Evolutionary conservation across 2,113 vertebrate species (phyloP), one percentile per base, ranked within the genome.

Genomic region (Parus major): DNA sequence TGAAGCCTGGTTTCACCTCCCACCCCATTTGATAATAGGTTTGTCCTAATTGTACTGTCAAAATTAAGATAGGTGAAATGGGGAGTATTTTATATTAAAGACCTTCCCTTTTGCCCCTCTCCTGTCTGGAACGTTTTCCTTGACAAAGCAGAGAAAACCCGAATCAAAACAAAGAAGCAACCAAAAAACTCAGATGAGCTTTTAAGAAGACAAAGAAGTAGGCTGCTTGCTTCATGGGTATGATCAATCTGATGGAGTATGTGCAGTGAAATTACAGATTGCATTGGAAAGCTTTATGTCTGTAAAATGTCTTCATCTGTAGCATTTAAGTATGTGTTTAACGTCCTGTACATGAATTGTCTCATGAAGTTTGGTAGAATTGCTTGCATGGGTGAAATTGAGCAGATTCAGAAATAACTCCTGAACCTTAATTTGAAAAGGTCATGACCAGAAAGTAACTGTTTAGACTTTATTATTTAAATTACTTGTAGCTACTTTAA

Each of bases 401-500:
- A 75, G 31, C 68, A 90, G 68, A 66, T 81, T 82, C 82, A 92
- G 60, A 81, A 83, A 42, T 81, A 90, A 81, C 52, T 78, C 5
- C 27, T 86, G 72, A 86, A 44, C 44, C 52, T 60, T 86, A 61
- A 86, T 92, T 89, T 89, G 59, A 65, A 86, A 90, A 81, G 91
- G 79, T 91, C 47, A 7, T 82, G 59, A 69, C 79, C 69, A 90
- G 64, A 93, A 87, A 89, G 60, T 92, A 90, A 60, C 69, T 91
- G 11, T 71, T 95, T 75, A 86, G 79, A 50, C 76, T 79, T 93
- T n/a, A 49, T 95, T 85, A 84, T 79, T 86, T 76, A 59, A 92
- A 63, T 91, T 36, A 22, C 56, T 97, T 7, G 3, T 86, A 92
- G 76, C 31, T 83, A 24, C 72, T 91, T 97, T 78, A 91, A 71